Conservation (phyloP, 2,113 vertebrate species). For the Phyllostomus hastatus region DNA sequence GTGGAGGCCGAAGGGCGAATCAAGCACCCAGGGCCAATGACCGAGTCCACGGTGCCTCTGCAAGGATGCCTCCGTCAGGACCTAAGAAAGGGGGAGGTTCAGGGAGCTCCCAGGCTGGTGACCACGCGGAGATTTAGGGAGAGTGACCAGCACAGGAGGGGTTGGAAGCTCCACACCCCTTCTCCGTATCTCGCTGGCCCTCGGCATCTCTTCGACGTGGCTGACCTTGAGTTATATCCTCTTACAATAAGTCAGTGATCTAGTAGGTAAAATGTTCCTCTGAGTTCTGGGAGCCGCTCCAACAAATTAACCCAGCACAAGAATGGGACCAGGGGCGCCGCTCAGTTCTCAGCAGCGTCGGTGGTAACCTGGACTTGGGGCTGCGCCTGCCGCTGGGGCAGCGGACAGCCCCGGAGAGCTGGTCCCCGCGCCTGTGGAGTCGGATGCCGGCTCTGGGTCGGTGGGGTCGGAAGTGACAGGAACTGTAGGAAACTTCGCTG, state of each 20-base stretch:
- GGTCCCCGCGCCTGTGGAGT: not conserved
- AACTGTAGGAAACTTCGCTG: not conserved
- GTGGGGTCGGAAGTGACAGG: not conserved
- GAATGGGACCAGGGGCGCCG: not conserved
- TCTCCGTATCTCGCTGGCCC: not conserved
- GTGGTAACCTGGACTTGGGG: not conserved
- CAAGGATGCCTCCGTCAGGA: not conserved
- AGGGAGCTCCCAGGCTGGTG: not conserved
- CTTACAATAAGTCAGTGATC: not conserved
- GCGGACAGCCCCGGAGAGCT: not conserved
- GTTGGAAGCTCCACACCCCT: not conserved
- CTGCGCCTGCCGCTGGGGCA: not conserved
- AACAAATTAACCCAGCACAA: not conserved
- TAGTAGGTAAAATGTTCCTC: not conserved
- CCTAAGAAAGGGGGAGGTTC: fast-evolving
- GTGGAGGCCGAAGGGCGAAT: not conserved
- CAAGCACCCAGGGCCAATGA: not conserved
- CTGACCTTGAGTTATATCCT: not conserved
- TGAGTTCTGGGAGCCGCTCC: not conserved
- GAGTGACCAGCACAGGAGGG: fast-evolving
- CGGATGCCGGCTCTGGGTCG: not conserved
- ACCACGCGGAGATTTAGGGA: not conserved
- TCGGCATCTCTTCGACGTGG: not conserved
- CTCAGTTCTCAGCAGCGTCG: not conserved
- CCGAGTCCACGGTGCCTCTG: not conserved